Evolutionary conservation across 2,113 vertebrate species (phyloP), one percentile per base, ranked within the genome.

Genomic region (Varanus salvator): DNA sequence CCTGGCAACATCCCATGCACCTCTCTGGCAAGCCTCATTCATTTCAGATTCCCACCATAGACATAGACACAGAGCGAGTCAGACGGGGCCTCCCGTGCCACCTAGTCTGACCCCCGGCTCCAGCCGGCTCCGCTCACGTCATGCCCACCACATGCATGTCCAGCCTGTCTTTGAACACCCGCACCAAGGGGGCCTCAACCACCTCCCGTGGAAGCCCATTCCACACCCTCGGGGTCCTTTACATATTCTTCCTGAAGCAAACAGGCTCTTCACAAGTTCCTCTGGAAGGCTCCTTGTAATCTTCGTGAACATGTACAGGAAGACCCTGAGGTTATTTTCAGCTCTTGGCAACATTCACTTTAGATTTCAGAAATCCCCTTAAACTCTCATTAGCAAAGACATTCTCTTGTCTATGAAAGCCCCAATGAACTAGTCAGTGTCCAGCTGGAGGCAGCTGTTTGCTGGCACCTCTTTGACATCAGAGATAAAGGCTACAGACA

Each of bases 301-400:
- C 97, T 96, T 97, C 97, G 97, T 0, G 96, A 97, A 96, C 96
- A 97, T 95, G 95, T 97, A 95, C 96, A 96, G 97, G 96, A 96
- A 97, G 97, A 97, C 97, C 97, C 97, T 95, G 94, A 96, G 97
- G 97, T 97, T 97, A 95, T 97, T 95, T 97, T 97, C 97, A 94
- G 95, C 96, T 96, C 96, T 95, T 96, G 96, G 94, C 97, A 97
- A 95, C 96, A 92, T 97, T 97, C 97, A 97, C 96, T 96, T 97
- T 90, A 96, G 95, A 97, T 97, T 97, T 97, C 93, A 96, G 96
- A 97, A 97, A 97, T 95, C 95, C 95, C 95, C 95, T 97, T 97
- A 97, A 97, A 97, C 93, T 97, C 97, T 97, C 97, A 97, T 97
- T 97, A 97, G 96, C 80, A 85, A 92, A 96, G 96, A 95, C 95